Conservation (phyloP, 2,113 vertebrate species). For the Pseudonaja textilis region DNA sequence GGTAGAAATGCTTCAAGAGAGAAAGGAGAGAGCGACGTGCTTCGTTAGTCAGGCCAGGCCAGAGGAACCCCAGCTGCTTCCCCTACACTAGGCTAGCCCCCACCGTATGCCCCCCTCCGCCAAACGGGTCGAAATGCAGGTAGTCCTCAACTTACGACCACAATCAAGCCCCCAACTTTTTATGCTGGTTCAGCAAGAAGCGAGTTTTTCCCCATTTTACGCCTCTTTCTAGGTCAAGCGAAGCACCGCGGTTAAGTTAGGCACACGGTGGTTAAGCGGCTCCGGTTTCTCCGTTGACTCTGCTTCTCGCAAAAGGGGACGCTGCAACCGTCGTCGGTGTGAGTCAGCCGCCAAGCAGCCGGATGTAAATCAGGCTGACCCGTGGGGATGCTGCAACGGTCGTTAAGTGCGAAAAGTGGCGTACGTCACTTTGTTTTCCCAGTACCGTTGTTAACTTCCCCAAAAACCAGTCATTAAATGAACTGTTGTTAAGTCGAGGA, state of each 20-base stretch:
- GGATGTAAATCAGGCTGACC: not conserved
- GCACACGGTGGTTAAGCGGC: too few species aligned
- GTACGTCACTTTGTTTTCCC: not conserved
- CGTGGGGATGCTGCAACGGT: not conserved
- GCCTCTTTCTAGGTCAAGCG: not conserved
- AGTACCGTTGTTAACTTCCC: not conserved
- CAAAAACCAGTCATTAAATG: not conserved
- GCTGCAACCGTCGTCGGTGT: fast-evolving
- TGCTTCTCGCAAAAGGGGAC: not conserved
- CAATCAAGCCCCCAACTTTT: not conserved
- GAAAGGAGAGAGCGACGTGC: slow-evolving; percentile 26
- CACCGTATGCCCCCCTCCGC: not conserved
- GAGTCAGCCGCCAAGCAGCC: not conserved
- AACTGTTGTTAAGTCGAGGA: not conserved
- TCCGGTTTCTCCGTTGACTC: not conserved
- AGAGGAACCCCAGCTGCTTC: not conserved
- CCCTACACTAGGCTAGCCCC: not conserved
- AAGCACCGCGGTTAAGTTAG: not conserved
- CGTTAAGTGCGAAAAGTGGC: not conserved
- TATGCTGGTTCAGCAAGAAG: not conserved
- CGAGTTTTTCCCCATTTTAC: not conserved
- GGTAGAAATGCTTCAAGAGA: slow-evolving; percentile 86
- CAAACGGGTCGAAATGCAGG: not conserved
- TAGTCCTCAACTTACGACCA: not conserved
- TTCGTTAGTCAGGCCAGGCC: slow-evolving; percentile 26